phyloP scores from a whole-genome alignment of 2,888 invertebrate genomes.

The Luffia ferchaultella region DNA sequence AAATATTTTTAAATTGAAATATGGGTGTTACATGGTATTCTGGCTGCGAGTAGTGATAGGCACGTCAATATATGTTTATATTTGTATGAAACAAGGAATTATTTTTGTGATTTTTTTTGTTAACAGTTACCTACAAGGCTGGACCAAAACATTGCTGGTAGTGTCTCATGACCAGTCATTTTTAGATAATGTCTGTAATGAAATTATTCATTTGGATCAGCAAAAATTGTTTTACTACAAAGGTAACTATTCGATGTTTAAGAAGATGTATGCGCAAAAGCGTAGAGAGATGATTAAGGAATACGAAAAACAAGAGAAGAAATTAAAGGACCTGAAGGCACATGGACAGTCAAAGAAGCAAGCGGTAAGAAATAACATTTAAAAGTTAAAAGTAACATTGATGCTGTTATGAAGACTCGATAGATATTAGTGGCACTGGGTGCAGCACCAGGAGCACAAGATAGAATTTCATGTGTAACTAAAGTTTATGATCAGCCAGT shows the following conservation, averaged over 20 bases:
- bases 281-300: constrained; percentile 95
- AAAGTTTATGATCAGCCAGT: too few relatives aligned
- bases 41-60: too few relatives aligned
- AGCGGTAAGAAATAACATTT: constrained; percentile 64
- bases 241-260: constrained; percentile 98
- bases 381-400: too few relatives aligned
- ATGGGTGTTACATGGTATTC: too few relatives aligned
- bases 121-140: constrained; percentile 89
- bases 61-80: too few relatives aligned
- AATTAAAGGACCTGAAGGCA: constrained; percentile 92
- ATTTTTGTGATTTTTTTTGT: constrained; percentile 8
- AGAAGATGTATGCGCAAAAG: constrained; percentile 98
- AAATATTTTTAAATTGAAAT: too few relatives aligned
- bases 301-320: constrained; percentile 97
- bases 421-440: too few relatives aligned
- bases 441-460: too few relatives aligned
- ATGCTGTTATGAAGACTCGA: too few relatives aligned
- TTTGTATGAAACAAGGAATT: too few relatives aligned
- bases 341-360: constrained; percentile 96
- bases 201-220: constrained; percentile 96
- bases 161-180: constrained; percentile 99
- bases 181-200: constrained; percentile 98
- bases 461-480: too few relatives aligned
- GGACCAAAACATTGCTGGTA: constrained; percentile 98
- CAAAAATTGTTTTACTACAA: constrained; percentile 96